Base-by-base conservation (phyloP, 2,888 invertebrate species). In the Calameuta pallipes region DNA sequence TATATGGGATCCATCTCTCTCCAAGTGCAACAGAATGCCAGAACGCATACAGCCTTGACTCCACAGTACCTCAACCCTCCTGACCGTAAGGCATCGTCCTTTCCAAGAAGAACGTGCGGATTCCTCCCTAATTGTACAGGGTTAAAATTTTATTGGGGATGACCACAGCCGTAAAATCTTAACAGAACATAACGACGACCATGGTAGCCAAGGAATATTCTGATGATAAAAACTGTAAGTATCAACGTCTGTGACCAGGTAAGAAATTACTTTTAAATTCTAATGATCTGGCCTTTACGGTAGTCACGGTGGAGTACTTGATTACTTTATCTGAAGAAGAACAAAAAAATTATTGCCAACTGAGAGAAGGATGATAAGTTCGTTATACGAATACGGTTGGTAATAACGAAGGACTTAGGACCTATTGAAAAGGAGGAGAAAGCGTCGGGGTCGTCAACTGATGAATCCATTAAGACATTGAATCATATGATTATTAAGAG, bases 61-160 rank as follows among this genome's bases (percentile, higher is more conserved):
- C 56, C 56, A 56, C 23, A 23, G 56, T 56, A 23, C 23, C 56
- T 56, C 23, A 56, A 56, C 23, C 23, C 56, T 56, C 56, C 23
- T 56, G 56, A 56, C 56, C 56, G 56, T 56, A 56, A 56, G 56
- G 23, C 56, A 56, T 56, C 23, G 23, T 56, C 23, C 56, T 56
- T 56, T 71, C 71, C 34, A 13, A 34, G 71, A 71, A 71, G 31
- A 31, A 6, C 71, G 11, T 4, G 34, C 23, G 23, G 34, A 71
- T 71, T 71, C 71, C 71, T 71, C 71, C 71, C 71, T 71, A 71
- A 71, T 71, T 71, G 11, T 30, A 33, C 31, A 23, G 71, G 71
- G 71, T 71, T 71, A 30, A 34, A 71, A 15, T 71, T 34, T 9
- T 11, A 34, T 34, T 31, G 11, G 71, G 23, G 23, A 56, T 56